phyloP scores from a whole-genome alignment of 2,113 vertebrate species.

The Nycticryphes semicollaris region DNA sequence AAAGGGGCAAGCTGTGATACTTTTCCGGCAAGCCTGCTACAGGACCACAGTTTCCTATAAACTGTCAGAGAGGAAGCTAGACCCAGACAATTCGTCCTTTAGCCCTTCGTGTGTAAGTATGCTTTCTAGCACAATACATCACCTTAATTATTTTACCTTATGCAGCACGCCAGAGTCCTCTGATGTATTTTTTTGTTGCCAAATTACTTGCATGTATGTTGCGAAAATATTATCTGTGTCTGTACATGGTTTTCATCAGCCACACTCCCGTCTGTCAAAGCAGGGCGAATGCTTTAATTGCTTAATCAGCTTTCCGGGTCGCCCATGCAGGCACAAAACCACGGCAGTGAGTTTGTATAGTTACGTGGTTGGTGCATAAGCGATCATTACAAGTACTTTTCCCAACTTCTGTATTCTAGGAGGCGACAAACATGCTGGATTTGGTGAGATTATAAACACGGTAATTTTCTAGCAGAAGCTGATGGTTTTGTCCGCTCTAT shows the following conservation, averaged over 20 bases:
- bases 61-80: background rate
- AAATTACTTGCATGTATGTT: background rate
- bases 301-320: conserved; percentile 14
- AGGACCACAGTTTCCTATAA: background rate
- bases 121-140: background rate
- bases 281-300: conserved; percentile 1
- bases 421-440: conserved; percentile 26
- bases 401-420: conserved; percentile 47
- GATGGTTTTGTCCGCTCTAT: conserved; percentile 57
- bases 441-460: conserved; percentile 55
- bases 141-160: background rate
- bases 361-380: background rate
- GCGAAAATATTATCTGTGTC: conserved; percentile 7
- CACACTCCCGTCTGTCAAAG: background rate
- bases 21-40: background rate
- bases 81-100: background rate
- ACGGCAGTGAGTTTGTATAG: background rate
- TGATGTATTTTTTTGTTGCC: background rate
- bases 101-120: background rate
- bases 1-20: background rate
- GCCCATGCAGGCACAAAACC: background rate
- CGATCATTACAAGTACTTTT: conserved; percentile 24
- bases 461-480: conserved; percentile 65
- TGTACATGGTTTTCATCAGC: background rate
- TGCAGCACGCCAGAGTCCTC: conserved; percentile 8